Base-by-base conservation (phyloP, 2,113 vertebrate genomes). In the Xerus inauris region DNA sequence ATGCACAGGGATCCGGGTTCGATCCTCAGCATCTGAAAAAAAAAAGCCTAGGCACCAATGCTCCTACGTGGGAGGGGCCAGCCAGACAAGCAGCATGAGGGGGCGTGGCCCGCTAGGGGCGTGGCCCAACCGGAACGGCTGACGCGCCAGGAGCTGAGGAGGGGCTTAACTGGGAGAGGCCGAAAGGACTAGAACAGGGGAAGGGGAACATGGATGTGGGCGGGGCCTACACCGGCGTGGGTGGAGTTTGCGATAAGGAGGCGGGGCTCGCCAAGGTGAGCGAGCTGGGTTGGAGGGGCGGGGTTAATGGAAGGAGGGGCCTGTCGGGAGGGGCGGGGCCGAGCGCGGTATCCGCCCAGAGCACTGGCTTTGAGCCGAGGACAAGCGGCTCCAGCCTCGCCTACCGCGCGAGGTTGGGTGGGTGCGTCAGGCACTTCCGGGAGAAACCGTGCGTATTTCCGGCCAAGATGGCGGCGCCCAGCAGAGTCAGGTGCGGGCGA, bases 381-480 rank as follows among this genome's bases (percentile, higher is more conserved):
- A 10, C 32, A 13, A 8, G 20, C 49, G 0, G 22, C 28, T 49
- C 75, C 40, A 17, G 32, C 20, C 6, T 17, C 32, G 13, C 16
- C 35, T 8, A 22, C 19, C 1, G 12, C 54, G 64, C n/a, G 13
- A 14, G 28, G n/a, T 45, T 30, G 64, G 91, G 65, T 19, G 72
- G 32, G 20, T 38, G 69, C 28, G 2, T 28, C 42, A 49, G 49
- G 5, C 3, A 75, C 82, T 95, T 97, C 97, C 96, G 84, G 54
- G 28, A 0, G 32, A 77, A 80, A 47, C 0, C 0, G 10, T 67
- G 49, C 94, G 97, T 62, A 87, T 59, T 97, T 97, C 97, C 97
- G 82, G 95, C 28, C 9, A 98, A 98, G 67, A 98, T 98, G 98
- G 97, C 97, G 95, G 96, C 98, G 92, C 92, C 97, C 97, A 96